Conservation (phyloP, 1,140 invertebrate genomes). For the Bombus impatiens region DNA sequence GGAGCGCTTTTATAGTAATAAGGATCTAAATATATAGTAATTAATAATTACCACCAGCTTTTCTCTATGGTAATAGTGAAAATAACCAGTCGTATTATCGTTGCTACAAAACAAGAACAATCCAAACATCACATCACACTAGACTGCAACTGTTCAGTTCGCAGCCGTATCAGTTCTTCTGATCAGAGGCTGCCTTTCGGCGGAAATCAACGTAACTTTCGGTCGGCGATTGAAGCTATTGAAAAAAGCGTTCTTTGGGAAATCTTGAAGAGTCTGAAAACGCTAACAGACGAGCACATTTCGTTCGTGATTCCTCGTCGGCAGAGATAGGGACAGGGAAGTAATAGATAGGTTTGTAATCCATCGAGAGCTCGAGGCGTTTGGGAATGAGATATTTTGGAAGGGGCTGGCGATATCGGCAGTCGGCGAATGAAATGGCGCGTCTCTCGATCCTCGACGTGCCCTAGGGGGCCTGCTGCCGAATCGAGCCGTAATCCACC, state of each 20-base stretch:
- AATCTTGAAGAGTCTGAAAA: slow-evolving; percentile 45
- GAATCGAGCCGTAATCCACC: slow-evolving; percentile 71
- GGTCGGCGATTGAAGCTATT: slow-evolving; percentile 7
- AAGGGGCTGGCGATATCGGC: slow-evolving; percentile 81
- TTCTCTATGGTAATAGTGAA: no score
- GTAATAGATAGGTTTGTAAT: slow-evolving; percentile 83
- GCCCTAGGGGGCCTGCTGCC: slow-evolving; percentile 76
- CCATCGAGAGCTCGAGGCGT: slow-evolving; percentile 80
- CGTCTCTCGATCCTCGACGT: slow-evolving; percentile 79
- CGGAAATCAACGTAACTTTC: not conserved
- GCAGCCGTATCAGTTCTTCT: not conserved
- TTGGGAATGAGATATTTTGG: slow-evolving; percentile 83
- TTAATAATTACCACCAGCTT: no score
- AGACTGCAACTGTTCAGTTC: not conserved
- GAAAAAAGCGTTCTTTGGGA: slow-evolving; percentile 26
- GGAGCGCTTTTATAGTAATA: no score
- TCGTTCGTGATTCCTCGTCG: slow-evolving; percentile 68
- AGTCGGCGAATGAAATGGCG: slow-evolving; percentile 82
- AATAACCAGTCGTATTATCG: no score
- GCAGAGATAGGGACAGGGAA: slow-evolving; percentile 74
- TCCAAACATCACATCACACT: not conserved
- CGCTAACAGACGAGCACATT: slow-evolving; percentile 63
- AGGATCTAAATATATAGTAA: no score
- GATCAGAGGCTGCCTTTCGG: not conserved
- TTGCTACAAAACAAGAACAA: not conserved